These are phyloP conservation scores for Sogatella furcifera DNA, from an alignment of 1,140 invertebrate genomes.

Conservation along the genomic window DNA sequence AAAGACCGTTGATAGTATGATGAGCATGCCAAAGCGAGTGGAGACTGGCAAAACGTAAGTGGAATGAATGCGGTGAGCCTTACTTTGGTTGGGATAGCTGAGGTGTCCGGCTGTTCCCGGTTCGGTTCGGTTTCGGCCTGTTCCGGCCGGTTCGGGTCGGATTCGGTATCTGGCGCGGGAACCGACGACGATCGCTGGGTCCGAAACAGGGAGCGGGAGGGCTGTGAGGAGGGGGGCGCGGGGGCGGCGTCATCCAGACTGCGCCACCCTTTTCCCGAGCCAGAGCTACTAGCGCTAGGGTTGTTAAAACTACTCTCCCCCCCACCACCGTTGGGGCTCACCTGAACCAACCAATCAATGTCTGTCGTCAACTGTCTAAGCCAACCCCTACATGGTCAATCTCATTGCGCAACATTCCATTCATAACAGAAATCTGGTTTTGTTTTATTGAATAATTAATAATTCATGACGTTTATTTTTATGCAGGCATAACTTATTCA, in stretches of 20 bases:
- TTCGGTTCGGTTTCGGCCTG: too few species aligned
- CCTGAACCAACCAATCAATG: background rate
- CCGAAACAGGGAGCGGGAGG: constrained; percentile 40
- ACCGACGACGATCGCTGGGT: constrained; percentile 49
- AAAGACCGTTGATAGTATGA: too few species aligned
- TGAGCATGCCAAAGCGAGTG: too few species aligned
- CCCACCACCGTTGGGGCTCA: background rate
- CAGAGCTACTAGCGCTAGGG: background rate
- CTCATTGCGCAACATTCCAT: too few species aligned
- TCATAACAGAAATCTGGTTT: too few species aligned
- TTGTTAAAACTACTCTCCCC: background rate
- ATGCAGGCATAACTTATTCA: too few species aligned
- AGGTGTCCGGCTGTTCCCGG: background rate
- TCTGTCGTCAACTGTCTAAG: too few species aligned
- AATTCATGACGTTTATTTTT: too few species aligned
- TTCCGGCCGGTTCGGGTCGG: constrained; percentile 6
- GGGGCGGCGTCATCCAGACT: constrained; percentile 47
- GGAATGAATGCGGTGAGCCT: constrained; percentile 6
- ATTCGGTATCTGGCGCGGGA: constrained; percentile 32
- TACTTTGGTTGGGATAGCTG: constrained; percentile 17
- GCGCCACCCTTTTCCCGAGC: constrained; percentile 38
- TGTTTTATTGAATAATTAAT: too few species aligned
- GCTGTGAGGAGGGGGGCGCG: constrained; percentile 35
- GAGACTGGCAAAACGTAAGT: too few species aligned
- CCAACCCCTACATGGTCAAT: too few species aligned